phyloP scores from a whole-genome alignment of 1,140 invertebrate genomes.

The Dendrolimus kikuchii region DNA sequence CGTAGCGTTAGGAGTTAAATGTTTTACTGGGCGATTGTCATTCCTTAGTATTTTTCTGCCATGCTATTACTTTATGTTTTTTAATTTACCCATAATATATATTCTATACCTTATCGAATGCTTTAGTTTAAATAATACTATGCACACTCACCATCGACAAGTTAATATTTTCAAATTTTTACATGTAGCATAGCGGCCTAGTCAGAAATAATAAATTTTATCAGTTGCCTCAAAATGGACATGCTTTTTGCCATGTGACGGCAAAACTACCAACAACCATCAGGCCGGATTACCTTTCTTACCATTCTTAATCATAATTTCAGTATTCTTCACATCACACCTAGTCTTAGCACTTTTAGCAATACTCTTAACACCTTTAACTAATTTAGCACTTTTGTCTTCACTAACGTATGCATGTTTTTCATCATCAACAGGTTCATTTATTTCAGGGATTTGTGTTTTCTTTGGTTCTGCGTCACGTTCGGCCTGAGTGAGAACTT shows the following conservation, averaged over 20 bases:
- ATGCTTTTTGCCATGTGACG: constrained; percentile 49
- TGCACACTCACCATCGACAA: too few relatives aligned
- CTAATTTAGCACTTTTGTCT: constrained; percentile 11
- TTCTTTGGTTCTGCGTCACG: constrained; percentile 26
- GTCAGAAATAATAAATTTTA: constrained; percentile 56
- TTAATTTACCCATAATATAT: too few relatives aligned
- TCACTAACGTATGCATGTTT: constrained; percentile 4
- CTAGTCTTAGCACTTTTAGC: constrained; percentile 5
- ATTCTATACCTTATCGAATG: too few relatives aligned
- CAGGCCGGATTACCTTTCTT: constrained; percentile 34
- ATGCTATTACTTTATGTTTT: too few relatives aligned
- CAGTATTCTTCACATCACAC: constrained; percentile 12
- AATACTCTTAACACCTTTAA: constrained; percentile 11
- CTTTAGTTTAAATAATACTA: too few relatives aligned
- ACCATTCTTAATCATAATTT: constrained; percentile 15
- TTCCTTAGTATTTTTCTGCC: too few relatives aligned
- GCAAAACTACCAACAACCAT: constrained; percentile 61
- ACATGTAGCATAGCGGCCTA: neutral
- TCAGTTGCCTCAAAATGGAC: constrained; percentile 55
- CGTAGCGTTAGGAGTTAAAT: too few relatives aligned
- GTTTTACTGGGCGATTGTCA: too few relatives aligned
- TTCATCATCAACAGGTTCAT: constrained; percentile 40
- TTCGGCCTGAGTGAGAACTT: constrained; percentile 53
- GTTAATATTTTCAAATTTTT: neutral
- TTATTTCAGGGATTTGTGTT: constrained; percentile 49